A percentile compares a stretch with the other conserved stretches of the same genome.
Evolutionary conservation across 92 coral and sea anemone species (phyloP).

Genomic region (Palythoa grandiflora): DNA sequence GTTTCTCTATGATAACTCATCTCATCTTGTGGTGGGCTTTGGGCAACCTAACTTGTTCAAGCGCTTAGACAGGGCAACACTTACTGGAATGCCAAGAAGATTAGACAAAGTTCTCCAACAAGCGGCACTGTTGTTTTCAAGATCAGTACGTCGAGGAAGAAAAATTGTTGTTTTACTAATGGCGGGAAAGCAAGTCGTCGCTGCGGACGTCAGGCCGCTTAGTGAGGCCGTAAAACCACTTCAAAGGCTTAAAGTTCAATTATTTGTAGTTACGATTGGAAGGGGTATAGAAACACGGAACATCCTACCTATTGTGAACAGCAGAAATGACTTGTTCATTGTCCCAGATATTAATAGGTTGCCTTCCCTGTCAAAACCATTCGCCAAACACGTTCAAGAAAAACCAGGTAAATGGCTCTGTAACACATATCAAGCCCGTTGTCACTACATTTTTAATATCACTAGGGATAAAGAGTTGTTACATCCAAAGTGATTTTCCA

Average conservation of each 20-base stretch:
- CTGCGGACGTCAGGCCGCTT: constrained; percentile 34
- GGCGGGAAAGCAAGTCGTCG: constrained; percentile 55
- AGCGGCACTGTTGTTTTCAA: constrained; percentile 12
- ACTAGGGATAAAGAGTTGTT: not conserved
- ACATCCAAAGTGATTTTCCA: not conserved
- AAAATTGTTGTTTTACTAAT: constrained; percentile 60
- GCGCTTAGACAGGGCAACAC: constrained; percentile 55
- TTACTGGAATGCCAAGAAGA: not conserved
- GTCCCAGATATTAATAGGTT: constrained; percentile 35
- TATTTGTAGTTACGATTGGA: constrained; percentile 80
- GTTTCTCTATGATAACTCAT: constrained; percentile 58
- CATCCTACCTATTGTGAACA: constrained; percentile 60
- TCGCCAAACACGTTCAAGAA: constrained; percentile 32
- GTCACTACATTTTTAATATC: not conserved
- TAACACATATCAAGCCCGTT: constrained; percentile 13
- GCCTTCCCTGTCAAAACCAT: constrained; percentile 34
- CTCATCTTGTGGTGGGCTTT: constrained; percentile 60
- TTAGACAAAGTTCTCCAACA: not conserved
- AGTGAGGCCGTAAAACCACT: constrained; percentile 69
- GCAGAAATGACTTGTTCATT: constrained; percentile 64
- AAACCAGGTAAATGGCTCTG: constrained; percentile 31
- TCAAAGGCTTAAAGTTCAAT: constrained; percentile 62
- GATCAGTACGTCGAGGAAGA: constrained; percentile 48
- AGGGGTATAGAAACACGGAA: constrained; percentile 54
- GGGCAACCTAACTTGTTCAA: constrained; percentile 50